These are phyloP conservation scores for Meteorus cinctellus DNA, from an alignment of 2,888 invertebrate species.

Conservation along the genomic window DNA sequence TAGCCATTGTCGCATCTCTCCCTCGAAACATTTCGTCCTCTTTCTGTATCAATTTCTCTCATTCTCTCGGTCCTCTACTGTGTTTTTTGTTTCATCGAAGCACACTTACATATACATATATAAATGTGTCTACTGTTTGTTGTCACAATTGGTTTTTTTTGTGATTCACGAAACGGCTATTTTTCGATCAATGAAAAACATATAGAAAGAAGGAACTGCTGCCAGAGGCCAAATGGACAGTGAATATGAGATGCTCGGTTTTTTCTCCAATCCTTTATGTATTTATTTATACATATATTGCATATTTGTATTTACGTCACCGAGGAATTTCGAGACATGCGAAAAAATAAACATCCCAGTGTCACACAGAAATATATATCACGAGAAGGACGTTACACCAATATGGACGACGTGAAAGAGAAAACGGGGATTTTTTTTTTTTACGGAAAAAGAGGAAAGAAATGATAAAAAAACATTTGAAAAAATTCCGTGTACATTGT, in stretches of 20 bases:
- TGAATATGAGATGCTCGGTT: not conserved
- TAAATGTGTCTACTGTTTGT: conserved; percentile 3
- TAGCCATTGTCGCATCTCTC: conserved; percentile 26
- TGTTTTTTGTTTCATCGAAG: conserved; percentile 33
- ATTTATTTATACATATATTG: not conserved
- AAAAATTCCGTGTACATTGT: conserved; percentile 23
- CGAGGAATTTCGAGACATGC: not conserved
- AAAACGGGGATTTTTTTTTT: too few relatives aligned
- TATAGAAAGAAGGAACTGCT: not conserved
- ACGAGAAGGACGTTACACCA: too few relatives aligned
- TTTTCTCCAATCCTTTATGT: conserved; percentile 8
- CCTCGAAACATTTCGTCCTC: conserved; percentile 1
- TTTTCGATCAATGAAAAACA: not conserved
- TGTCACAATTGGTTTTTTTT: not conserved
- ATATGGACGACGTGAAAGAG: too few relatives aligned
- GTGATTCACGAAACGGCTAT: conserved; percentile 10
- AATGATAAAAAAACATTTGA: not conserved
- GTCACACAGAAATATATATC: not conserved
- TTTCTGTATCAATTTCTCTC: conserved; percentile 34
- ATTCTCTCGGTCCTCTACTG: not conserved
- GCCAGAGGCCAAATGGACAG: not conserved
- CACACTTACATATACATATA: conserved; percentile 2
- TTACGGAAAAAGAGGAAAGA: not conserved
- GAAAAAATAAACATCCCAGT: not conserved
- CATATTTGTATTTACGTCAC: not conserved